Evolutionary conservation across 2,113 vertebrate species (phyloP).

Genomic region (Noturus placidus): DNA sequence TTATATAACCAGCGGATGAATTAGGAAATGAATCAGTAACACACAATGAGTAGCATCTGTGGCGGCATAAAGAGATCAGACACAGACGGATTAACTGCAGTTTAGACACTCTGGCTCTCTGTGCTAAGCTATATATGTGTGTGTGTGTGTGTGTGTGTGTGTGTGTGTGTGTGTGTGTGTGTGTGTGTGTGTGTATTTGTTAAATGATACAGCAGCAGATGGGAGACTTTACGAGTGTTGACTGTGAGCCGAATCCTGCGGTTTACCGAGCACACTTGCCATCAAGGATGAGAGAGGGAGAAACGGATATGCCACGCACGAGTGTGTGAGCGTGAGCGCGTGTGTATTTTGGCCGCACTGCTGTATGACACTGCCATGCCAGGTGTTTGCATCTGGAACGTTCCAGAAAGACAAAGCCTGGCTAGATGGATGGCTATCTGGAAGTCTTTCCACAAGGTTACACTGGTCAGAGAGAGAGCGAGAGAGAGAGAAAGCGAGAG

Average conservation of each 20-base stretch:
- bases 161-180: conserved; percentile 23
- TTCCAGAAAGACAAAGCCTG: conserved; percentile 47
- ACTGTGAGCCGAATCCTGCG: conserved; percentile 44
- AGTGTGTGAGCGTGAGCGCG: conserved; percentile 5
- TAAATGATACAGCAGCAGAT: conserved; percentile 41
- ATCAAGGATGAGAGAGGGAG: conserved; percentile 62
- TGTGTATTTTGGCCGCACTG: conserved; percentile 22
- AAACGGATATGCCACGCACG: conserved; percentile 28
- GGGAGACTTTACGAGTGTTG: conserved; percentile 44
- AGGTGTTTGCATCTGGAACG: conserved; percentile 50
- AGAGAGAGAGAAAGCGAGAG: conserved; percentile 43
- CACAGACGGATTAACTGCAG: conserved; percentile 39
- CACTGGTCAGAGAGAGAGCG: conserved; percentile 31
- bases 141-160: conserved; percentile 36
- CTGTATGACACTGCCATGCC: conserved; percentile 31
- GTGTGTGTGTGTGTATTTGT: conserved; percentile 35
- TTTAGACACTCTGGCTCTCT: conserved; percentile 24
- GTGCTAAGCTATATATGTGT: conserved; percentile 19
- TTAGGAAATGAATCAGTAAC: conserved; percentile 67
- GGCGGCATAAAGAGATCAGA: conserved; percentile 41
- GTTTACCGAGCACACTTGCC: conserved; percentile 37
- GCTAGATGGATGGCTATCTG: conserved; percentile 31
- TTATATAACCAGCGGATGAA: conserved; percentile 64
- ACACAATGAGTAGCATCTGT: conserved; percentile 62
- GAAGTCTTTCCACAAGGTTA: conserved; percentile 47